Conservation (phyloP, 2,888 invertebrate species). For the Monopis laevigella region DNA sequence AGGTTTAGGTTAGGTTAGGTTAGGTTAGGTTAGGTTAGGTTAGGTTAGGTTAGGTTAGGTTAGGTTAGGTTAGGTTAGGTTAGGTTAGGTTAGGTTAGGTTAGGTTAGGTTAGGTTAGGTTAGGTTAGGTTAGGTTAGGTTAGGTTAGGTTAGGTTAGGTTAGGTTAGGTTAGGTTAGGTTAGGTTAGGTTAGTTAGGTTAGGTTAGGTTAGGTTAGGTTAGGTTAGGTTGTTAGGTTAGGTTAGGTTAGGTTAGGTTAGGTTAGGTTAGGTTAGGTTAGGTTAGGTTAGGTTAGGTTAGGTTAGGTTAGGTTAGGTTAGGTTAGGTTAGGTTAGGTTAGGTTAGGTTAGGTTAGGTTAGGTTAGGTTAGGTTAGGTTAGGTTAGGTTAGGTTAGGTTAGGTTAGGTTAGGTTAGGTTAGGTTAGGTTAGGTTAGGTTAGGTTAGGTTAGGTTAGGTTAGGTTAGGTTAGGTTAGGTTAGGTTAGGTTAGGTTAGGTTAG, state of each 20-base stretch:
- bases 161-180: slow-evolving; percentile 18
- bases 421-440: slow-evolving; percentile 17
- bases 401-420: slow-evolving; percentile 17
- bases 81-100: slow-evolving; percentile 18
- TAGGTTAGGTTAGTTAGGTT: slow-evolving; percentile 16
- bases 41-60: slow-evolving; percentile 17
- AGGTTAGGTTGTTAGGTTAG: slow-evolving; percentile 13
- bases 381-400: slow-evolving; percentile 17
- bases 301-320: slow-evolving; percentile 15
- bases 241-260: slow-evolving; percentile 17
- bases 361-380: slow-evolving; percentile 17
- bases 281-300: slow-evolving; percentile 14
- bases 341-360: slow-evolving; percentile 17
- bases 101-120: slow-evolving; percentile 16
- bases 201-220: slow-evolving; percentile 6
- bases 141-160: slow-evolving; percentile 17
- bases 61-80: slow-evolving; percentile 17
- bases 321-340: slow-evolving; percentile 17
- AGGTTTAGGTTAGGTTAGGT: slow-evolving; percentile 17
- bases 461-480: slow-evolving; percentile 17
- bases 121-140: slow-evolving; percentile 17
- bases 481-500: slow-evolving; percentile 16
- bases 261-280: slow-evolving; percentile 16
- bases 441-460: slow-evolving; percentile 17
- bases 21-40: slow-evolving; percentile 17